A percentile compares a stretch with the other conserved stretches of the same genome.
phyloP scores from a whole-genome alignment of 2,113 vertebrate species.

The Brevimyrus niger region DNA sequence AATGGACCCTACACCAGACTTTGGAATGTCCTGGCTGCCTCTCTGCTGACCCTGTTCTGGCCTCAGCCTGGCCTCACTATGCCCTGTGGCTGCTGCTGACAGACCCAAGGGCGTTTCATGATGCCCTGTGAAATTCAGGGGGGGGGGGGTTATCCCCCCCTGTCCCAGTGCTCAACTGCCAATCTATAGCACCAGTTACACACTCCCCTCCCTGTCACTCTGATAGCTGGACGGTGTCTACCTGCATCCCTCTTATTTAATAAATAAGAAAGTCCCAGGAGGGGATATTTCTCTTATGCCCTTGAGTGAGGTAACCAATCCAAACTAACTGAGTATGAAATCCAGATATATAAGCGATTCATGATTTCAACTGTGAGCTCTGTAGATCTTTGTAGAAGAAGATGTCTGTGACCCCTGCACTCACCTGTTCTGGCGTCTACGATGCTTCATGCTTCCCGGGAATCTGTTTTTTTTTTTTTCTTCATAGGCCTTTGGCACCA shows the following conservation, averaged over 20 bases:
- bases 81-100: neutral
- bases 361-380: neutral
- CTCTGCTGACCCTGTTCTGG: neutral
- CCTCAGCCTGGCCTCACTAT: neutral
- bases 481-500: neutral
- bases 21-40: constrained; percentile 9
- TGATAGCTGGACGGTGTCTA: neutral
- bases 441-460: neutral
- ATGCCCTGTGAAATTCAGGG: neutral
- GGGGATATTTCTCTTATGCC: neutral
- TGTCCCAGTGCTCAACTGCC: neutral
- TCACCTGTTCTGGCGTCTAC: neutral
- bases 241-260: neutral
- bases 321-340: neutral
- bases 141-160: neutral
- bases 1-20: neutral
- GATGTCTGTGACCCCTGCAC: neutral
- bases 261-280: neutral
- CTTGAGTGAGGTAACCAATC: neutral
- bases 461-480: neutral
- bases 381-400: neutral
- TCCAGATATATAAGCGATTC: neutral
- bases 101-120: neutral
- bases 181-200: neutral
- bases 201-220: neutral